Evolutionary conservation across 2,113 vertebrate species (phyloP).

Genomic region (Copsychus sechellarum): DNA sequence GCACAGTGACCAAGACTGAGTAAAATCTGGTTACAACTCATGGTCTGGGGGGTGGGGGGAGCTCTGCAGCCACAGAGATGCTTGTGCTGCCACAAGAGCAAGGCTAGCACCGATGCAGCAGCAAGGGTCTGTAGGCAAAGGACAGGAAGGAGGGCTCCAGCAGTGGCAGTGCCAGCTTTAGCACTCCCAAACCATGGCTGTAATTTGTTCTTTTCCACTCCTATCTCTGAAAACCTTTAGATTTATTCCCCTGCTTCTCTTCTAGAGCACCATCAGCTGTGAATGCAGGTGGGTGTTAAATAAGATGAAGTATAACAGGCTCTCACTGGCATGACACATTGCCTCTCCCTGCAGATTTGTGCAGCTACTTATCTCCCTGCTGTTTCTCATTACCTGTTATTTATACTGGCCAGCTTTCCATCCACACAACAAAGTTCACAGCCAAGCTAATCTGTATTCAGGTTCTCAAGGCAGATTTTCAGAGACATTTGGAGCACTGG

Average conservation of each 20-base stretch:
- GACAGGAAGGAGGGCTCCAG: background rate
- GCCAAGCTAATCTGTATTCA: slow-evolving; percentile 20
- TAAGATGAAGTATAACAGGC: background rate
- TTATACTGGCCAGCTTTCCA: slow-evolving; percentile 15
- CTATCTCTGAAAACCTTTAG: background rate
- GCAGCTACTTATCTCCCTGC: slow-evolving; percentile 2
- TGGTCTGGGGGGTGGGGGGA: background rate
- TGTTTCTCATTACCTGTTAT: slow-evolving; percentile 31
- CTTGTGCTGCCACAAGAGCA: background rate
- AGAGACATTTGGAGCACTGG: background rate
- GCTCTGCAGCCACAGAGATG: background rate
- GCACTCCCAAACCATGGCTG: background rate
- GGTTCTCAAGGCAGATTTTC: slow-evolving; percentile 7
- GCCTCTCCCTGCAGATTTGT: background rate
- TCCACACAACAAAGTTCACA: background rate
- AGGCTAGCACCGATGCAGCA: background rate
- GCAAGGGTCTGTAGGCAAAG: background rate
- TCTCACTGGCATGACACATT: background rate
- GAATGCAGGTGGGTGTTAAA: background rate
- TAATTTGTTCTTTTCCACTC: background rate
- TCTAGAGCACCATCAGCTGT: background rate
- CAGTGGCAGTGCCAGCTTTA: background rate
- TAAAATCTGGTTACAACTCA: background rate
- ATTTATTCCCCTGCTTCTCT: background rate
- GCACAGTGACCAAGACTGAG: background rate